Base-by-base conservation (phyloP, 2,797 vertebrate species). In the Caiman crocodilus region DNA sequence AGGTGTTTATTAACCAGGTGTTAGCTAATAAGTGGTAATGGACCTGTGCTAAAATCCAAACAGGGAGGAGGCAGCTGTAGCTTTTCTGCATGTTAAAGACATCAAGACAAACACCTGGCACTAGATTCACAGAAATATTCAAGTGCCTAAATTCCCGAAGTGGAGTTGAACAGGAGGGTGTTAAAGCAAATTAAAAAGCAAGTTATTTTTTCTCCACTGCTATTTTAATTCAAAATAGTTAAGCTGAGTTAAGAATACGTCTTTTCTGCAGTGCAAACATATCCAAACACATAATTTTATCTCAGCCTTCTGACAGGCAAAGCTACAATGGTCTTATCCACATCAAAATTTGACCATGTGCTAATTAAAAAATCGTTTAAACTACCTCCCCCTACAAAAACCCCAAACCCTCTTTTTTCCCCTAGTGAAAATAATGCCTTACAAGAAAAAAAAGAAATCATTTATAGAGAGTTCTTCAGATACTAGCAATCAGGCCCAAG, bases 21-120 rank as follows among this genome's bases (percentile, higher is more conserved):
- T 71, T 91, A 89, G 42, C 84, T 80, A 79, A 69, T 59, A 84
- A 18, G 82, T 83, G 64, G 79, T 76, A 82, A 89, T 30, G 57
- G 76, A 85, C 60, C 76, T 20, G 32, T 13, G 76, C 75, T 1
- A 75, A 81, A 90, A 85, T 57, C 57, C 76, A 69, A 85, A 76
- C 61, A 78, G 87, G 81, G 3, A 75, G 30, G 55, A 91, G 87
- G 8, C 64, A 65, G 15, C n/a, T 65, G 64, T 65, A 18, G 14
- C n/a, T 84, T 84, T 90, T 87, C 76, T 83, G 58, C 17, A 5
- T 14, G 23, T 80, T 94, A 90, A 18, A 67, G 42, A 80, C 77
- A 32, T 67, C 42, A 60, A 84, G 28, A 82, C 84, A 84, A 96
- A 75, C 25, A 78, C 35, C 13, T 5, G 57, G n/a, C 87, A 94